phyloP scores from a whole-genome alignment of 2,888 invertebrate species.

The Pyrrhosoma nymphula region DNA sequence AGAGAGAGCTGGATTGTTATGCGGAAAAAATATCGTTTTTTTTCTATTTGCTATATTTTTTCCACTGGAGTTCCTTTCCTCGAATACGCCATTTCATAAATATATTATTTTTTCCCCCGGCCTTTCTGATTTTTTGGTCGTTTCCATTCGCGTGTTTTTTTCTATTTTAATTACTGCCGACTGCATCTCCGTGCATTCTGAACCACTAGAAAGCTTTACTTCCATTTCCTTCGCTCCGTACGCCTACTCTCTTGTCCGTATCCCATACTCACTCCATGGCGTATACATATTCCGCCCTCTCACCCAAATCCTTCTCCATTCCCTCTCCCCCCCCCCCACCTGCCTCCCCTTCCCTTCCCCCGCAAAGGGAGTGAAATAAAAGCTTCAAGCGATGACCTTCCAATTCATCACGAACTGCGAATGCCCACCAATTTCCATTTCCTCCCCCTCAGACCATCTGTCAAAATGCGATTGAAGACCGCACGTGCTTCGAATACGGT shows the following conservation, averaged over 20 bases:
- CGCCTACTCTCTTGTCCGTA: not conserved
- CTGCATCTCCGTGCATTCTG: no score
- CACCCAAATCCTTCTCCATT: not conserved
- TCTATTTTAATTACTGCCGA: no score
- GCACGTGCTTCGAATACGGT: conserved; percentile 49
- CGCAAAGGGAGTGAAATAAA: not conserved
- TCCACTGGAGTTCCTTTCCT: no score
- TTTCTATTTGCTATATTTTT: no score
- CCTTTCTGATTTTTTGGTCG: not conserved
- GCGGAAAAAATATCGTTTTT: no score
- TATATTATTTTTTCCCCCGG: not conserved
- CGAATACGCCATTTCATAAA: no score
- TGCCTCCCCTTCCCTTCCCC: not conserved
- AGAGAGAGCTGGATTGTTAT: no score
- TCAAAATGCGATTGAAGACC: conserved; percentile 41
- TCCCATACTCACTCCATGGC: not conserved
- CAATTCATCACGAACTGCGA: conserved; percentile 49
- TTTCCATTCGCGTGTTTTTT: no score
- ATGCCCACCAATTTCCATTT: conserved; percentile 41
- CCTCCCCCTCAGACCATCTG: conserved; percentile 3
- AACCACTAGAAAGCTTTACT: no score
- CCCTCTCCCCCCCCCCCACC: not conserved
- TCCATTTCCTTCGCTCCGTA: not conserved
- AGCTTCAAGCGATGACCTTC: conserved; percentile 42
- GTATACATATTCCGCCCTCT: not conserved